Evolutionary conservation across 2,113 vertebrate species (phyloP).

Genomic region (Apteryx owenii): DNA sequence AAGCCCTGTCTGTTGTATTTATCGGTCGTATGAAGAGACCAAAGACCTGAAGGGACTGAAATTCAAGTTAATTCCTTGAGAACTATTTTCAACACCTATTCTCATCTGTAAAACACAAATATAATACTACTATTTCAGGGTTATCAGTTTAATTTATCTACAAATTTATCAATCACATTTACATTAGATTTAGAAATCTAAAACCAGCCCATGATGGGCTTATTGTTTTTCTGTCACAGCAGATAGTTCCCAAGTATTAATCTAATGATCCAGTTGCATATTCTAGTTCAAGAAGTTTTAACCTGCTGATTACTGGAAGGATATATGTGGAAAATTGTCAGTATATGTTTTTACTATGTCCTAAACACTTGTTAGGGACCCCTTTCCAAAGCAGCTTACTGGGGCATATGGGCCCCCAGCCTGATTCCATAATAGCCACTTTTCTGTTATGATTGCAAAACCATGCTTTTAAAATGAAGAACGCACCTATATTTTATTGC

Average conservation of each 20-base stretch:
- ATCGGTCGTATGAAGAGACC: not conserved
- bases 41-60: conserved; percentile 12
- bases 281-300: not conserved
- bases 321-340: not conserved
- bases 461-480: not conserved
- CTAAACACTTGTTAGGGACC: not conserved
- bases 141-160: not conserved
- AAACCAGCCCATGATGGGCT: not conserved
- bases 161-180: not conserved
- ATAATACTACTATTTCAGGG: not conserved
- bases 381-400: not conserved
- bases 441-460: not conserved
- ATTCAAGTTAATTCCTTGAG: not conserved
- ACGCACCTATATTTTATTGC: not conserved
- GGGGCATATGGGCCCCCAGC: not conserved
- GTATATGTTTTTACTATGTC: not conserved
- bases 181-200: not conserved
- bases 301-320: not conserved
- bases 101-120: not conserved
- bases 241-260: not conserved
- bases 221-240: conserved; percentile 22
- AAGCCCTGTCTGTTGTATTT: conserved; percentile 38
- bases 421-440: not conserved
- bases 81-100: conserved; percentile 25
- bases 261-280: not conserved